Evolutionary conservation across 2,113 vertebrate genomes (phyloP).

Genomic region (Blennius ocellaris): DNA sequence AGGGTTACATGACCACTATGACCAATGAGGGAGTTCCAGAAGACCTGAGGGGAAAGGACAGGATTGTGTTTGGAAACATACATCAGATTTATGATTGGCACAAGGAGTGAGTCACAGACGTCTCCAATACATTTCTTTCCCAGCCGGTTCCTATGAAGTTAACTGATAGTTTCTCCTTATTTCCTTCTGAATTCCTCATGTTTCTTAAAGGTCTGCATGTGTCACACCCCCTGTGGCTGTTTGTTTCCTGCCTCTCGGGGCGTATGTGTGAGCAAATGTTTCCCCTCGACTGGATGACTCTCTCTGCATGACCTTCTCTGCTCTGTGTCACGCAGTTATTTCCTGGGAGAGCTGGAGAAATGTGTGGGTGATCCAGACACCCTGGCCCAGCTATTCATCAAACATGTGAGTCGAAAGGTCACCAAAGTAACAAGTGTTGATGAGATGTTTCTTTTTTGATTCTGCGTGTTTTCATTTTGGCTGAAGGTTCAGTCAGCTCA

Average conservation of each 20-base stretch:
- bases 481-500: slow-evolving; percentile 24
- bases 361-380: slow-evolving; percentile 88
- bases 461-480: slow-evolving; percentile 21
- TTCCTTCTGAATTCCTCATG: background rate
- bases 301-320: slow-evolving; percentile 34
- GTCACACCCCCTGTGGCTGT: slow-evolving; percentile 11
- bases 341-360: slow-evolving; percentile 88
- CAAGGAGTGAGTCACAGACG: slow-evolving; percentile 85
- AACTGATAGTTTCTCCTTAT: background rate
- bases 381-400: slow-evolving; percentile 91
- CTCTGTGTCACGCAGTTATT: slow-evolving; percentile 81
- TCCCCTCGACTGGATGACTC: slow-evolving; percentile 4
- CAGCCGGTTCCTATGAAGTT: background rate
- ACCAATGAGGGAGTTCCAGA: slow-evolving; percentile 86
- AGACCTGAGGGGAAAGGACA: slow-evolving; percentile 89
- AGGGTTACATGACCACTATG: slow-evolving; percentile 92
- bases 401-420: slow-evolving; percentile 85
- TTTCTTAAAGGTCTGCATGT: slow-evolving; percentile 16
- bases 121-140: fast-evolving
- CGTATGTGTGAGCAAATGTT: slow-evolving; percentile 16
- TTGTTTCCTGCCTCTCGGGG: slow-evolving; percentile 36
- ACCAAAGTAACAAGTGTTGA: slow-evolving; percentile 9
- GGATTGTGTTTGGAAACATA: slow-evolving; percentile 93
- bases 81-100: slow-evolving; percentile 95
- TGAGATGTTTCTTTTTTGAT: slow-evolving; percentile 5